Conservation (phyloP, 2,113 vertebrate genomes). For the Grammomys surdaster region DNA sequence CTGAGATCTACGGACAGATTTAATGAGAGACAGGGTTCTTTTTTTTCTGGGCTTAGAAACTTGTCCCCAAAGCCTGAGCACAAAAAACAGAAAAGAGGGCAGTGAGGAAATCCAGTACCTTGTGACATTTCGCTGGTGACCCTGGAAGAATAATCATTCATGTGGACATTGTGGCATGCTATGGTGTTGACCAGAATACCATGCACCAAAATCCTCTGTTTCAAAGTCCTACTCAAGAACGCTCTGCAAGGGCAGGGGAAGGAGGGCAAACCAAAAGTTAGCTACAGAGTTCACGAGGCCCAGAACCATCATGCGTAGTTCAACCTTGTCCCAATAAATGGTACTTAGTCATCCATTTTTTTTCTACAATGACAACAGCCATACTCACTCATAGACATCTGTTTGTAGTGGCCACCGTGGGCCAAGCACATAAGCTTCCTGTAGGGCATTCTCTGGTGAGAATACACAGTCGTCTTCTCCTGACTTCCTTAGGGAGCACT, state of each 20-base stretch:
- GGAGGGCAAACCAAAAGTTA: not conserved
- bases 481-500: not conserved
- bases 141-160: not conserved
- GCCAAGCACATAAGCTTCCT: not conserved
- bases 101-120: not conserved
- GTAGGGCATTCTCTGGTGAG: too few species aligned
- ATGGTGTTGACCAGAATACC: not conserved
- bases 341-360: not conserved
- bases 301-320: not conserved
- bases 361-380: not conserved
- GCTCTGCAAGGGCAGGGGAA: not conserved
- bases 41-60: not conserved
- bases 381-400: not conserved
- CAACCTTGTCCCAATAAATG: not conserved
- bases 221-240: not conserved
- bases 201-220: not conserved
- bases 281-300: not conserved
- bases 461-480: not conserved
- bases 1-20: not conserved
- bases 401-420: not conserved
- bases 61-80: not conserved
- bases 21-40: not conserved
- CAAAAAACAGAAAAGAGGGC: too few species aligned
- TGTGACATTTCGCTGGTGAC: not conserved
- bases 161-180: not conserved